These are phyloP conservation scores for Mayetiola destructor DNA, from an alignment of 2,888 invertebrate species.

Conservation along the genomic window DNA sequence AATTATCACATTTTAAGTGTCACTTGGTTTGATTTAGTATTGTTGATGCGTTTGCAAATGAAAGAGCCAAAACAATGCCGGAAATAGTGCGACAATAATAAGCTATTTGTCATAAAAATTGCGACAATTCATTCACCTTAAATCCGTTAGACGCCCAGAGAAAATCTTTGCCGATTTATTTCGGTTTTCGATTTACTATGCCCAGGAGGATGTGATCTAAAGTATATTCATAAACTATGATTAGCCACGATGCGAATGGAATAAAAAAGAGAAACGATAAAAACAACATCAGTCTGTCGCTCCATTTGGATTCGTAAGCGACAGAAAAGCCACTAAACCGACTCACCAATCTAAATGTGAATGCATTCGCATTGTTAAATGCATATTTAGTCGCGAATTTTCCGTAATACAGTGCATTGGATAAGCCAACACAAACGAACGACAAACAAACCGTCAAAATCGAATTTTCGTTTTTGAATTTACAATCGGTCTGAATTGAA, in stretches of 20 bases:
- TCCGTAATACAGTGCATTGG: no score
- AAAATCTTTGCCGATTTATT: not conserved
- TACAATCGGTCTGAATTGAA: not conserved
- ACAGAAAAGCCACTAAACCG: no score
- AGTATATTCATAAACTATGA: not conserved
- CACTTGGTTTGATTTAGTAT: no score
- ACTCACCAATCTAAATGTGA: no score
- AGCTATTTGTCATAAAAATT: conserved; percentile 6
- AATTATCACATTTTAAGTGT: no score
- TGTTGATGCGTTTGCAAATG: no score
- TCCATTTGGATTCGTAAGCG: no score
- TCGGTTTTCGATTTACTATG: not conserved
- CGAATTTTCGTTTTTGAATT: conserved; percentile 4
- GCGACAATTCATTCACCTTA: not conserved
- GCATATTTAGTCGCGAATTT: no score
- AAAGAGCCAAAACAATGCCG: not conserved
- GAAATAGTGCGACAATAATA: not conserved
- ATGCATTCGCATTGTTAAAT: no score
- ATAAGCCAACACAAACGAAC: not conserved
- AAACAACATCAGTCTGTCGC: no score
- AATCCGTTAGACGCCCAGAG: not conserved
- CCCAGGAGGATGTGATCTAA: not conserved
- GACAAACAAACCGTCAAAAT: not conserved
- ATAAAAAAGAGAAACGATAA: no score
- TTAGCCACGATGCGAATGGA: not conserved